These are phyloP conservation scores for Pherbina coryleti DNA, from an alignment of 2,888 invertebrate species.

Conservation along the genomic window DNA sequence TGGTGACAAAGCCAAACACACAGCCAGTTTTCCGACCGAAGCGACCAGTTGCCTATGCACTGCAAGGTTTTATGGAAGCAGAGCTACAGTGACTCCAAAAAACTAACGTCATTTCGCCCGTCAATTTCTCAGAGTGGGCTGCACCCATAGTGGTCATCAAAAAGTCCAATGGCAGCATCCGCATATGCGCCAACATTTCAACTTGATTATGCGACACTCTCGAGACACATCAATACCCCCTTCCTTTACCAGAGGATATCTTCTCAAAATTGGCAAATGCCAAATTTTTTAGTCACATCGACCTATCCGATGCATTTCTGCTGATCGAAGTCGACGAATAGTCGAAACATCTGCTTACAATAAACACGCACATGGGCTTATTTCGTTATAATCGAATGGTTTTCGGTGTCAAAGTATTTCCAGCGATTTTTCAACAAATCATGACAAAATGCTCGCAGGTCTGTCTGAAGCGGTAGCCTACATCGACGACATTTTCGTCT, in stretches of 20 bases:
- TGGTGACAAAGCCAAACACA: conserved; percentile 42
- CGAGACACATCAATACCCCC: too few relatives aligned
- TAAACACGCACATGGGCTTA: too few relatives aligned
- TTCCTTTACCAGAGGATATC: too few relatives aligned
- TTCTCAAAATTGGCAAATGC: conserved; percentile 34
- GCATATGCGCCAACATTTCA: too few relatives aligned
- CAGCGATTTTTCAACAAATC: conserved; percentile 42
- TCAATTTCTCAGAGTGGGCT: conserved; percentile 44
- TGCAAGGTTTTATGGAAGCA: conserved; percentile 45
- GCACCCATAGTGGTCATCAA: too few relatives aligned
- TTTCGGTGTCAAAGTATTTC: too few relatives aligned
- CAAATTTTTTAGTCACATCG: conserved; percentile 41
- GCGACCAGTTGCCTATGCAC: too few relatives aligned
- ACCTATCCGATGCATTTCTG: conserved; percentile 46
- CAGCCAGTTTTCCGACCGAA: conserved; percentile 47
- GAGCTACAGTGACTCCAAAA: conserved; percentile 44
- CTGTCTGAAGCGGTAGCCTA: conserved; percentile 34
- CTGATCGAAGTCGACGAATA: conserved; percentile 47
- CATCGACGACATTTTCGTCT: conserved; percentile 41
- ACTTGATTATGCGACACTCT: too few relatives aligned
- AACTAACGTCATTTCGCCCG: conserved; percentile 44
- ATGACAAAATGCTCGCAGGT: conserved; percentile 43
- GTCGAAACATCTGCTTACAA: too few relatives aligned
- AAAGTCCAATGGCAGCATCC: too few relatives aligned
- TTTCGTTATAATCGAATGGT: too few relatives aligned